Conservation (phyloP, 2,797 vertebrate species). For the Sitta carolinensis region DNA sequence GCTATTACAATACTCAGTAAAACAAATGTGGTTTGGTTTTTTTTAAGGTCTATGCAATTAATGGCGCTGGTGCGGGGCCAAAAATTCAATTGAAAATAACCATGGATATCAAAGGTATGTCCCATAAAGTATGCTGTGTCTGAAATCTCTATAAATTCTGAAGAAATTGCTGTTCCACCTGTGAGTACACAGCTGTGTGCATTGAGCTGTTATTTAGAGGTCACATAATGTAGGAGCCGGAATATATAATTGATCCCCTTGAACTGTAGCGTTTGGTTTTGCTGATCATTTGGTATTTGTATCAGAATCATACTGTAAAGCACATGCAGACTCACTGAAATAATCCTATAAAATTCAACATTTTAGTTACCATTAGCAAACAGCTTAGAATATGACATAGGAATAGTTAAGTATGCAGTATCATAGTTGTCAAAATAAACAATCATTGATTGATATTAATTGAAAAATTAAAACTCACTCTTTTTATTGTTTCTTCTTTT, state of each 20-base stretch:
- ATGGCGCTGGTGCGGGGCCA: conserved; percentile 88
- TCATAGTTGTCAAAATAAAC: not conserved
- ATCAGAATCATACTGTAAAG: not conserved
- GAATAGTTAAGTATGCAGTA: not conserved
- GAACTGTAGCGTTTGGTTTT: not conserved
- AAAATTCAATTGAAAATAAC: conserved; percentile 89
- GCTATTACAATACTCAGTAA: not conserved
- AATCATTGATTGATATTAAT: not conserved
- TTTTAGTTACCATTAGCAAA: not conserved
- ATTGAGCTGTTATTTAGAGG: not conserved
- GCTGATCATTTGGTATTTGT: not conserved
- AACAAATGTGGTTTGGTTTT: not conserved
- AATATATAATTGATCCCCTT: not conserved
- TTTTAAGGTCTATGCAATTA: conserved; percentile 90
- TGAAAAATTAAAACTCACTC: not conserved
- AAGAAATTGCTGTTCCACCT: not conserved
- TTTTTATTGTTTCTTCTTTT: not conserved
- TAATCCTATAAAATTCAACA: not conserved
- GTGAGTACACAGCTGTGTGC: not conserved
- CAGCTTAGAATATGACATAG: not conserved
- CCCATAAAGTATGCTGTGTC: not conserved
- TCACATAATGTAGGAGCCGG: accelerated
- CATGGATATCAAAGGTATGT: conserved; percentile 91
- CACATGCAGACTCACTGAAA: not conserved
- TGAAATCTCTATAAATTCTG: not conserved